Evolutionary conservation across 1,140 invertebrate genomes (phyloP).

Genomic region (Euwallacea similis): DNA sequence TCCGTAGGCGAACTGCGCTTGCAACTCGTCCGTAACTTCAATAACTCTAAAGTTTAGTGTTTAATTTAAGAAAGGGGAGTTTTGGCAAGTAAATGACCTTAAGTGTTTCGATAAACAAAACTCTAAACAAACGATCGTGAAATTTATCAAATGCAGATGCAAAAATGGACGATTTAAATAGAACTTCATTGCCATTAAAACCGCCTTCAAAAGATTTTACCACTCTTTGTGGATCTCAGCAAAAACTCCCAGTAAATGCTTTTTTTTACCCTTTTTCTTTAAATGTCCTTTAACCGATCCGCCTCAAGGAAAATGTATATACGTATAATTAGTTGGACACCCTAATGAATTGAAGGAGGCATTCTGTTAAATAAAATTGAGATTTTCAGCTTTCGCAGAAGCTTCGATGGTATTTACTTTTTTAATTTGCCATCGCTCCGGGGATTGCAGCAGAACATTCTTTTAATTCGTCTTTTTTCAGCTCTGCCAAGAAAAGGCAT

Average conservation of each 20-base stretch:
- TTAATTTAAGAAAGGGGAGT: slow-evolving; percentile 34
- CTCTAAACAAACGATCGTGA: too few species aligned
- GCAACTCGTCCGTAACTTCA: slow-evolving; percentile 35
- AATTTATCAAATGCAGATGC: too few species aligned
- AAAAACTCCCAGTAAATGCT: slow-evolving; percentile 6
- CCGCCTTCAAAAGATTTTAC: too few species aligned
- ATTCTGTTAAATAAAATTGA: slow-evolving; percentile 31
- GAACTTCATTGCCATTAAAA: too few species aligned
- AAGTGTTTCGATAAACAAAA: too few species aligned
- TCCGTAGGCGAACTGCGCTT: slow-evolving; percentile 18
- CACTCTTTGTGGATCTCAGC: not conserved
- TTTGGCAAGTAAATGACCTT: slow-evolving; percentile 7
- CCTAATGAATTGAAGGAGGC: slow-evolving; percentile 34
- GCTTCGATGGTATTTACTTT: slow-evolving; percentile 26
- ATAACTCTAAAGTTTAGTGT: slow-evolving; percentile 34
- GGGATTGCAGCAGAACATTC: slow-evolving; percentile 10
- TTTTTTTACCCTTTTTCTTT: slow-evolving; percentile 31
- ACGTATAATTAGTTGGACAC: slow-evolving; percentile 32
- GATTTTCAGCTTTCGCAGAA: slow-evolving; percentile 21
- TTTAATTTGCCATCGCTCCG: slow-evolving; percentile 27
- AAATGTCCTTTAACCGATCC: slow-evolving; percentile 34
- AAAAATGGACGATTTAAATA: too few species aligned
- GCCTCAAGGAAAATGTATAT: slow-evolving; percentile 29
- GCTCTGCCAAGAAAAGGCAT: too few species aligned
- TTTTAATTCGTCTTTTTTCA: slow-evolving; percentile 1